Percentiles rank a stretch among this genome's conserved stretches.
These are phyloP conservation scores for Cryptus armator DNA, from an alignment of 2,888 invertebrate genomes.

Conservation along the genomic window DNA sequence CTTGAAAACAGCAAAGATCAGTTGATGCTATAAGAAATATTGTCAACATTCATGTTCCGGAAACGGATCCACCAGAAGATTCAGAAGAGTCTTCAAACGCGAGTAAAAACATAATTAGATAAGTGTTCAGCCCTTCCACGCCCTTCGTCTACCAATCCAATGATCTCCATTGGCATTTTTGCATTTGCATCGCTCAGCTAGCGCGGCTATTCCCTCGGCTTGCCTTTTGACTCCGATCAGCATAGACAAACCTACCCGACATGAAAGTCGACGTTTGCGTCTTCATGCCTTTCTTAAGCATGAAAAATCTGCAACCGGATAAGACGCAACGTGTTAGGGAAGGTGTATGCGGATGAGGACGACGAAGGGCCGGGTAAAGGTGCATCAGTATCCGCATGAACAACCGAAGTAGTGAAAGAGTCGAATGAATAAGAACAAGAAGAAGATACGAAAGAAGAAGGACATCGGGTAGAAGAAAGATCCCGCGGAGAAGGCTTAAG, in stretches of 20 bases:
- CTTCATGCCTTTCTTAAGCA: not conserved
- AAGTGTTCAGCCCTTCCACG: conserved; percentile 65
- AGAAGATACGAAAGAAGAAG: conserved; percentile 63
- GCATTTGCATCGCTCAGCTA: not conserved
- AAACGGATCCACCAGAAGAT: not conserved
- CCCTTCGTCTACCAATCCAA: not conserved
- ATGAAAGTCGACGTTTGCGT: not conserved
- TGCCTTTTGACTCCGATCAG: not conserved
- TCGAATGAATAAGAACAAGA: conserved; percentile 69
- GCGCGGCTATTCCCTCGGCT: not conserved
- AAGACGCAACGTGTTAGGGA: not conserved
- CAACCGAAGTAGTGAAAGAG: conserved; percentile 44
- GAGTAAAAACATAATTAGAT: conserved; percentile 81
- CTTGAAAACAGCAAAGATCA: not conserved
- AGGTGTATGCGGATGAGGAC: conserved; percentile 46
- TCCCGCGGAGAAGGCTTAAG: conserved; percentile 6
- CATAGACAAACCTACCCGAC: not conserved
- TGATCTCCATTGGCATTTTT: not conserved
- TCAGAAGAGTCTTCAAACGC: conserved; percentile 73
- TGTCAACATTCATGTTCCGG: not conserved
- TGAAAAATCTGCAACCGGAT: not conserved
- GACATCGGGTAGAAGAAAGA: conserved; percentile 48
- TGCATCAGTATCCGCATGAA: conserved; percentile 57
- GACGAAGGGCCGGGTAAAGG: conserved; percentile 49
- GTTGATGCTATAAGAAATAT: not conserved